These are phyloP conservation scores for Microctenopoma stevenorrisi DNA, from an alignment of 2,797 vertebrate species.

Conservation along the genomic window DNA sequence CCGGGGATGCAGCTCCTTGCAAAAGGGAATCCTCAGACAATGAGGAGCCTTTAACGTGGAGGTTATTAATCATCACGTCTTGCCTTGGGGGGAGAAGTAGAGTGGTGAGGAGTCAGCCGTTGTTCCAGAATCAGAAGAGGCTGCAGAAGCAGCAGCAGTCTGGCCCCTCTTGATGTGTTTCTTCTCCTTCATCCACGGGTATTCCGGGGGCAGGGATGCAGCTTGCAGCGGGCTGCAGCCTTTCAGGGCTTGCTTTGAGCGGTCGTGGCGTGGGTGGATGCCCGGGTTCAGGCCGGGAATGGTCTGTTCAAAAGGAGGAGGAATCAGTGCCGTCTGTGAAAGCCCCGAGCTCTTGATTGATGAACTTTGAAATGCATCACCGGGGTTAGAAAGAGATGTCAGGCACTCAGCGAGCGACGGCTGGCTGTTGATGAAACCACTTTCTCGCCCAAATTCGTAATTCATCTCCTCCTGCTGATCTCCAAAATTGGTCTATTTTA, in stretches of 20 bases:
- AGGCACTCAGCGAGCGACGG: conserved; percentile 99
- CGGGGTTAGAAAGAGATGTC: conserved; percentile 97
- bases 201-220: conserved; percentile 89
- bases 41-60: conserved; percentile 64
- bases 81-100: conserved; percentile 96
- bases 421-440: conserved; percentile 99
- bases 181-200: conserved; percentile 99
- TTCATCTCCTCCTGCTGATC: conserved; percentile 96
- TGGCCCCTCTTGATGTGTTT: conserved; percentile 92
- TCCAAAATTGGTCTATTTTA: conserved; percentile 87
- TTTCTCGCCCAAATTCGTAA: conserved; percentile 99
- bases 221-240: conserved; percentile 89
- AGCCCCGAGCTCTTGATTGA: conserved; percentile 99
- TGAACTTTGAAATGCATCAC: conserved; percentile 99
- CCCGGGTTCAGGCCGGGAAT: conserved; percentile 93
- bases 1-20: conserved; percentile 43
- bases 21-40: conserved; percentile 61
- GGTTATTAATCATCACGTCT: conserved; percentile 81
- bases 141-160: conserved; percentile 73
- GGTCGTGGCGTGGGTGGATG: conserved; percentile 94
- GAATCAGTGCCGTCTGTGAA: conserved; percentile 97
- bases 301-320: conserved; percentile 98
- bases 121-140: conserved; percentile 72
- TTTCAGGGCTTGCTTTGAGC: conserved; percentile 89
- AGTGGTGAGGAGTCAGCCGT: conserved; percentile 85